Evolutionary conservation across 2,797 vertebrate genomes (phyloP).

Genomic region (Nothura maculosa): DNA sequence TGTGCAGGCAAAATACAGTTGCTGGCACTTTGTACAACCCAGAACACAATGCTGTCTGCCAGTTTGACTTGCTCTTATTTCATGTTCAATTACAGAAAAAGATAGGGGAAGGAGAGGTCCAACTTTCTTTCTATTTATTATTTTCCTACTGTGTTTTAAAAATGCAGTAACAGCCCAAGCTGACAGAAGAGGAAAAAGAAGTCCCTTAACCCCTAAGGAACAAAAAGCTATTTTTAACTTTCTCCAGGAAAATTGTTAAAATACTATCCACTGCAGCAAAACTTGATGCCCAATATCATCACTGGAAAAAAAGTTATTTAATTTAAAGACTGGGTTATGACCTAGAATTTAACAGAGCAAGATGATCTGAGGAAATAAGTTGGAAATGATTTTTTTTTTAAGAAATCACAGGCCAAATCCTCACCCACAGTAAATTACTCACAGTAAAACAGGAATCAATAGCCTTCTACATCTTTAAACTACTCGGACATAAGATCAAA

Average conservation of each 20-base stretch:
- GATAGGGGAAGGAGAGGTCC: not conserved
- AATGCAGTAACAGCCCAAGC: not conserved
- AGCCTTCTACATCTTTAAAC: not conserved
- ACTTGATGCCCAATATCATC: slow-evolving; percentile 15
- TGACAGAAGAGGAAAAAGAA: not conserved
- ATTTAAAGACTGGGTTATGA: slow-evolving; percentile 22
- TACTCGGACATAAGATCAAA: not conserved
- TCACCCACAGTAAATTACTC: not conserved
- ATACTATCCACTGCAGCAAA: slow-evolving; percentile 27
- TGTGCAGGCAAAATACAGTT: slow-evolving; percentile 17
- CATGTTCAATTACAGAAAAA: slow-evolving; percentile 46
- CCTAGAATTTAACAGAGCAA: slow-evolving; percentile 21
- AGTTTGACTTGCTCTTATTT: slow-evolving; percentile 65
- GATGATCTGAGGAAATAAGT: not conserved
- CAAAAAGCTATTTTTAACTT: slow-evolving; percentile 46
- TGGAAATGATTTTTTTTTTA: not conserved
- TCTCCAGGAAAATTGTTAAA: slow-evolving; percentile 36
- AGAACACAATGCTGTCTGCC: slow-evolving; percentile 41
- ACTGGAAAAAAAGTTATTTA: slow-evolving; percentile 47
- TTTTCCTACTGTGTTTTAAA: slow-evolving; percentile 31
- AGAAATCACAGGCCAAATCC: not conserved
- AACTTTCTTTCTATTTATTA: slow-evolving; percentile 20
- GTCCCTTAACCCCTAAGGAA: slow-evolving; percentile 8
- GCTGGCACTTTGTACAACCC: slow-evolving; percentile 21
- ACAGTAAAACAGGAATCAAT: not conserved